A percentile compares a stretch with the other conserved stretches of the same genome.
Evolutionary conservation across 2,797 vertebrate genomes (phyloP).

Genomic region (Clarias pachynema): DNA sequence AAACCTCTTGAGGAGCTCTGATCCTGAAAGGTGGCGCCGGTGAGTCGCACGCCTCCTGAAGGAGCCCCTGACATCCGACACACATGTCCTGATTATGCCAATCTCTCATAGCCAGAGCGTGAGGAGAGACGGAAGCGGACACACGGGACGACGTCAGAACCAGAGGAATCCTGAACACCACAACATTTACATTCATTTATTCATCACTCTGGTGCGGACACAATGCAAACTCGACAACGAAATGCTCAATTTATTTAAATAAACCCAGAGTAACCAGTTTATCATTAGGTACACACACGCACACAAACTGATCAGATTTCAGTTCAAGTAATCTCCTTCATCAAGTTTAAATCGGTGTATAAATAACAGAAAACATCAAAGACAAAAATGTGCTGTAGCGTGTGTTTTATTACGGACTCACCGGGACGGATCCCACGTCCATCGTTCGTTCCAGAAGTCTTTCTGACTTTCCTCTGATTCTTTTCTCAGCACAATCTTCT

Average conservation of each 20-base stretch:
- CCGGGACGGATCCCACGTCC: conserved; percentile 60
- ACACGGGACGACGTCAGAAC: conserved; percentile 50
- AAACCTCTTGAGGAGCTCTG: conserved; percentile 53
- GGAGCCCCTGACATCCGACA: conserved; percentile 49
- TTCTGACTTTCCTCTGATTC: conserved; percentile 48
- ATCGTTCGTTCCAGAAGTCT: conserved; percentile 60
- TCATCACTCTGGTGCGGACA: neutral
- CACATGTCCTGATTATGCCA: conserved; percentile 64
- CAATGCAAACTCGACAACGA: neutral
- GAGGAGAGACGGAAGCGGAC: conserved; percentile 4
- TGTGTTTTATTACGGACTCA: conserved; percentile 18
- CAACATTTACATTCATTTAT: conserved; percentile 1
- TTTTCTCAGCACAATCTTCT: conserved; percentile 57
- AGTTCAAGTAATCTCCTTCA: neutral
- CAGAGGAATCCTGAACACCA: conserved; percentile 57
- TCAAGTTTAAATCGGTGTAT: neutral
- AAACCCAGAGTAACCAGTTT: neutral
- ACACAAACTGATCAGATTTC: neutral
- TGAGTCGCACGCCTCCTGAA: conserved; percentile 53
- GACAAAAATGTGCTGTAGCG: neutral
- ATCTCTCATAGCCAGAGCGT: conserved; percentile 57
- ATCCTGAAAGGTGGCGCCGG: conserved; percentile 14
- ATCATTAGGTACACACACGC: neutral
- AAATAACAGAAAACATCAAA: neutral
- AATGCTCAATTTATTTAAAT: neutral